phyloP scores from a whole-genome alignment of 2,113 vertebrate genomes.

The Eulemur macaco region DNA sequence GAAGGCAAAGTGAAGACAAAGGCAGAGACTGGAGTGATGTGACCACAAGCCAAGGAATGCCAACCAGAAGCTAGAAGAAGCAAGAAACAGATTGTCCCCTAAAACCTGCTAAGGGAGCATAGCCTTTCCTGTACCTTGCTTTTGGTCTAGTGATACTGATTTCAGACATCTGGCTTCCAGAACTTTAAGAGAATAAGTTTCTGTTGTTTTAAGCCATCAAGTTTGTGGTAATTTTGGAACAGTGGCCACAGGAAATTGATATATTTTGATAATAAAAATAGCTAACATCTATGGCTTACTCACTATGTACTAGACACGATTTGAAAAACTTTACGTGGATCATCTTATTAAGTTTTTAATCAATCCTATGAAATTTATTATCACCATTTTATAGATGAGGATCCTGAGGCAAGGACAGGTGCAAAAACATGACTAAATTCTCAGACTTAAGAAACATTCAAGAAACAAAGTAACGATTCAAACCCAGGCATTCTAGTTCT shows the following conservation, averaged over 20 bases:
- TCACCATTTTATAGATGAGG: neutral
- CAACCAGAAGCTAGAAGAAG: neutral
- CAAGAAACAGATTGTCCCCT: neutral
- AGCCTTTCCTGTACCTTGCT: neutral
- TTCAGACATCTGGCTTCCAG: neutral
- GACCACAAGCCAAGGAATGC: neutral
- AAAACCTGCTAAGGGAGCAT: neutral
- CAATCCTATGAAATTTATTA: neutral
- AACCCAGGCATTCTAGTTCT: neutral
- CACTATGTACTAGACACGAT: neutral
- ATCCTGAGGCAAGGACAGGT: neutral
- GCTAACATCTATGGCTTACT: neutral
- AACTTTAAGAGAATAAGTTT: neutral
- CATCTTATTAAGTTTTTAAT: neutral
- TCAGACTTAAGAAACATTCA: neutral
- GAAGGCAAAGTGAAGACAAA: neutral
- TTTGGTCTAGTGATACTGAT: neutral
- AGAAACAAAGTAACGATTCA: neutral
- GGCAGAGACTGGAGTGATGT: neutral
- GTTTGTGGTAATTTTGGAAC: neutral
- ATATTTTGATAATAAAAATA: neutral
- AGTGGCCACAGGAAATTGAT: neutral
- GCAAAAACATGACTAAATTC: neutral
- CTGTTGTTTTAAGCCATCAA: neutral
- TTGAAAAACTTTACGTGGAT: neutral